Evolutionary conservation across 2,888 invertebrate genomes (phyloP).

Genomic region (Drosophila bunnanda): DNA sequence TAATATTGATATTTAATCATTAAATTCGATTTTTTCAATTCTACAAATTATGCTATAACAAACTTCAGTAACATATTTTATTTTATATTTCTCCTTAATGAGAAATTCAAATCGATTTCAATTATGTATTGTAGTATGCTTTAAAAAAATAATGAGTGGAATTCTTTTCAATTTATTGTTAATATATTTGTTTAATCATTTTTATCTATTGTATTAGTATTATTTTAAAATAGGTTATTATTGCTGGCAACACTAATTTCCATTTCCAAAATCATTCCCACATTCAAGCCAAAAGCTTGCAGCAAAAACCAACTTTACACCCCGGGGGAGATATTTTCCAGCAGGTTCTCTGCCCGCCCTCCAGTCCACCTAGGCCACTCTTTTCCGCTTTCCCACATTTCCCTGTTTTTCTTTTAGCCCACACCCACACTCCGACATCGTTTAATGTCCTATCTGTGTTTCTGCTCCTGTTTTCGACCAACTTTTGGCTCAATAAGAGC

Average conservation of each 20-base stretch:
- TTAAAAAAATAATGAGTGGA: neutral
- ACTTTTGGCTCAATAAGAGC: constrained; percentile 50
- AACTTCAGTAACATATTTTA: no score
- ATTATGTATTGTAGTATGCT: neutral
- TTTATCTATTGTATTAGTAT: neutral
- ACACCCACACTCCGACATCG: constrained; percentile 5
- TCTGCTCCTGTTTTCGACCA: constrained; percentile 31
- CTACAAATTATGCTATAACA: neutral
- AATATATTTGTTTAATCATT: neutral
- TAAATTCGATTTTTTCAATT: neutral
- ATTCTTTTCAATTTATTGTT: neutral
- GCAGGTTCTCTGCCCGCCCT: constrained; percentile 8
- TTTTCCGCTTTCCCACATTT: neutral
- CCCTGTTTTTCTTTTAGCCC: neutral
- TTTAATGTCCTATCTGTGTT: constrained; percentile 51
- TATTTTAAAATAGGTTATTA: neutral
- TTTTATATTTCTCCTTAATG: neutral
- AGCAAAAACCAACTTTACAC: constrained; percentile 39
- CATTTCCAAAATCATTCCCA: constrained; percentile 3
- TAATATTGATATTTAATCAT: neutral
- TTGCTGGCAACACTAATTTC: neutral
- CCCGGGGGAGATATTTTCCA: constrained; percentile 49
- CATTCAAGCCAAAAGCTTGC: constrained; percentile 1
- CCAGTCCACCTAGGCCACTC: neutral
- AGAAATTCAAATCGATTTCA: neutral